These are phyloP conservation scores for Conus canariensis DNA, from an alignment of 2,888 invertebrate genomes.

Conservation along the genomic window DNA sequence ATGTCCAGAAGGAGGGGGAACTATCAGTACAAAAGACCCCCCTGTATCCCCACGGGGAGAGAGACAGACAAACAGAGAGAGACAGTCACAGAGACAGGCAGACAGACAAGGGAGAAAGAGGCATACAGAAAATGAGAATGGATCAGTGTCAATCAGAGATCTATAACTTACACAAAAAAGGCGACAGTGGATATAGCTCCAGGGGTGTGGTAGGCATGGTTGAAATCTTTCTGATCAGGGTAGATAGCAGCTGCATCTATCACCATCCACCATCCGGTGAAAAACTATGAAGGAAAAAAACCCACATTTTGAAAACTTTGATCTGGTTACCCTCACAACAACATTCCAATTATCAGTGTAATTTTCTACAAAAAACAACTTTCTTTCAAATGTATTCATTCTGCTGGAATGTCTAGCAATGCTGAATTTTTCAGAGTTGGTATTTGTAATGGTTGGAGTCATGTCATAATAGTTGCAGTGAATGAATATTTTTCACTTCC, in stretches of 20 bases:
- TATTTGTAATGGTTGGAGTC: no score
- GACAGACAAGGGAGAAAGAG: constrained; percentile 9
- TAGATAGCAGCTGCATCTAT: constrained; percentile 94
- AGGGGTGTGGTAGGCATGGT: constrained; percentile 89
- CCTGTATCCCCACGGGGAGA: neutral
- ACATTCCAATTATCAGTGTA: no score
- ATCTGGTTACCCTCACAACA: no score
- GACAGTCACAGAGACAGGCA: neutral
- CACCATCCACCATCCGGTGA: constrained; percentile 98
- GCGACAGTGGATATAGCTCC: constrained; percentile 96
- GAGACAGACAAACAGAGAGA: neutral
- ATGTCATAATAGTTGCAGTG: no score
- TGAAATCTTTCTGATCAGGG: constrained; percentile 81
- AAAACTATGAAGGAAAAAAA: constrained; percentile 83
- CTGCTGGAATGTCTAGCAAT: no score
- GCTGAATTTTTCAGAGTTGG: no score
- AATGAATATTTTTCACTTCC: no score
- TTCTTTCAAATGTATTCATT: no score
- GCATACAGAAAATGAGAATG: neutral
- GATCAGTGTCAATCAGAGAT: neutral
- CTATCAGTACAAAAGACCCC: neutral
- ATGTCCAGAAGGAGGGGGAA: neutral
- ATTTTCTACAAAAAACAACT: no score
- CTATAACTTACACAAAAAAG: constrained; percentile 89
- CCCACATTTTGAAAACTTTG: neutral